Evolutionary conservation across 2,888 invertebrate species (phyloP).

Genomic region (Choreutis nemorana): DNA sequence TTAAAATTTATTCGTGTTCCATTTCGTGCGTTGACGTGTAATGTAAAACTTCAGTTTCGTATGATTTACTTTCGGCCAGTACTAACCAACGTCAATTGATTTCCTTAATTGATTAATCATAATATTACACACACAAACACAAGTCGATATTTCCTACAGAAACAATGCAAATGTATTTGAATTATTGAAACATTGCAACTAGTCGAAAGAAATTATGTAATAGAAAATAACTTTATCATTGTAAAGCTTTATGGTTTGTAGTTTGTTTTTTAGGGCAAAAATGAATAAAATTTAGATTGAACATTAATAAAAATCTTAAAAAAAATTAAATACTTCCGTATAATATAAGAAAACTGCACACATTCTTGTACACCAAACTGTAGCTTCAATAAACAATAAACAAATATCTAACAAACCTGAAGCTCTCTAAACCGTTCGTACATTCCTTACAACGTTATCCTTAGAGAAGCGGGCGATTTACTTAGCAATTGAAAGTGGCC

Average conservation of each 20-base stretch:
- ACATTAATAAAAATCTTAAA: no score
- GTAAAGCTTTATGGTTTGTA: no score
- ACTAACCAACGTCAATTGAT: not conserved
- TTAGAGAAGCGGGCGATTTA: slow-evolving; percentile 52
- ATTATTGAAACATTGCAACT: slow-evolving; percentile 3
- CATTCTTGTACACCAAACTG: no score
- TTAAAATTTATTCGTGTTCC: slow-evolving; percentile 44
- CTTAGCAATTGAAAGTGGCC: slow-evolving; percentile 60
- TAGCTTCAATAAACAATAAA: no score
- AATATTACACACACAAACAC: slow-evolving; percentile 1
- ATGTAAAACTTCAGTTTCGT: slow-evolving; percentile 26
- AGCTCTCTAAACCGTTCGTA: no score
- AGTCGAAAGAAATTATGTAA: no score
- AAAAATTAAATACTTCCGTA: not conserved
- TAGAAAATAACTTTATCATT: no score
- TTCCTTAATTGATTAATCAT: not conserved
- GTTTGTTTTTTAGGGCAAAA: no score
- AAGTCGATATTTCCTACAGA: slow-evolving; percentile 1
- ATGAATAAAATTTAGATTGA: no score
- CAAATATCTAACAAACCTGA: no score
- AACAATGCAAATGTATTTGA: slow-evolving; percentile 3
- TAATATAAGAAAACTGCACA: not conserved
- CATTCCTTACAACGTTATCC: no score
- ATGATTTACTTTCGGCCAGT: slow-evolving; percentile 32
- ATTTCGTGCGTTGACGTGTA: no score